Evolutionary conservation across 2,797 vertebrate species (phyloP).

Genomic region (Notamacropus eugenii): DNA sequence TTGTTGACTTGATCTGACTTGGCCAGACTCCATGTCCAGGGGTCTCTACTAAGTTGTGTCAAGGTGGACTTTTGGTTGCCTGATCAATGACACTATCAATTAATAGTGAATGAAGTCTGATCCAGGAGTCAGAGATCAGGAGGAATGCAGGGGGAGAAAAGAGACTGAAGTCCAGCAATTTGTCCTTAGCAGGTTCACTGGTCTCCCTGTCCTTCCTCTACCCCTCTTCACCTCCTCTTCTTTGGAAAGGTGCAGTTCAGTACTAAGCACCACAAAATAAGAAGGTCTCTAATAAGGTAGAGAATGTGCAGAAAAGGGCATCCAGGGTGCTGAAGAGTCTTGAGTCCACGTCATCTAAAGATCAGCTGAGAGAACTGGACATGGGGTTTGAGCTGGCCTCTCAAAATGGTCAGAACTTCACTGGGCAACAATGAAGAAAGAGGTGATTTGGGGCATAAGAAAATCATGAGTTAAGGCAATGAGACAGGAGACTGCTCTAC

Average conservation of each 20-base stretch:
- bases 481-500: not conserved
- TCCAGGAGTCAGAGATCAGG: not conserved
- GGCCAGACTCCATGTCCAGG: not conserved
- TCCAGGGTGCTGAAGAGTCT: not conserved
- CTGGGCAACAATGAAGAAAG: not conserved
- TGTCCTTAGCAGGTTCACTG: not conserved
- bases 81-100: not conserved
- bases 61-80: not conserved
- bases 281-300: not conserved
- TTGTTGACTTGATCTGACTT: not conserved
- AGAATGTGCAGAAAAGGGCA: not conserved
- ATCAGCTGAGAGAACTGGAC: not conserved
- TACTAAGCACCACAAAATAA: not conserved
- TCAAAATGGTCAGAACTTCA: not conserved
- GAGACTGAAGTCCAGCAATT: not conserved
- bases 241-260: not conserved
- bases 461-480: not conserved
- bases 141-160: not conserved
- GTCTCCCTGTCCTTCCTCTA: not conserved
- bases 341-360: not conserved
- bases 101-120: not conserved
- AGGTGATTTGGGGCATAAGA: not conserved
- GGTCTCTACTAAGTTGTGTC: not conserved
- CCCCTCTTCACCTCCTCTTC: not conserved
- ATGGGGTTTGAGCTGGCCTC: not conserved